Base-by-base conservation (phyloP, 37 sponge, comb jelly and placozoan genomes). In the Sycon ciliatum region DNA sequence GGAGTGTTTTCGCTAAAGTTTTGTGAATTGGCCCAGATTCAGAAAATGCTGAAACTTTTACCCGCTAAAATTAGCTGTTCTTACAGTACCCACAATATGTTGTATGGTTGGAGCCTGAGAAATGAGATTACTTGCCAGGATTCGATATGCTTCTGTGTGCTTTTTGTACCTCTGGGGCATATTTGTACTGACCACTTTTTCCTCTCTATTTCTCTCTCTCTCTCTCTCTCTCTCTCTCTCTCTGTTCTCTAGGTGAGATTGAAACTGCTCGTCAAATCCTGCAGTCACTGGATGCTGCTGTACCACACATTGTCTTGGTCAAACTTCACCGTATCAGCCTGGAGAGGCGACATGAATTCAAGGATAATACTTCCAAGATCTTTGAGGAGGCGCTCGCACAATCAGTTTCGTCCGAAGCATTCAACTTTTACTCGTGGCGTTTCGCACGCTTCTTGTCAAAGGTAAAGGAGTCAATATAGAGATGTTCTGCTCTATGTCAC, bases 201-300 rank as follows among this genome's bases (percentile, higher is more conserved):
- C n/a, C n/a, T n/a, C n/a, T n/a, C n/a, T n/a, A n/a, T n/a, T n/a
- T n/a, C n/a, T n/a, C n/a, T n/a, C n/a, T 55, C 56, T 55, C 56
- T 3, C 56, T 27, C 56, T 1, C 3, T 4, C 4, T 3, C 3
- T 3, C 1, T 26, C 26, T 5, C 1, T 68, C 46, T 32, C 29
- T 4, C 13, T 1, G 3, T 11, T 22, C 27, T 34, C 22, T 61
- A 82, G 86, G 82, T 31, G 61, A 85, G 39, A 30, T 57, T 22
- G 82, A 76, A 13, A 27, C n/a, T 16, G 86, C 82, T 2, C 42
- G 79, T 4, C 52, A 49, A 6, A 71, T 82, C 13, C 75, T 85
- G 40, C 34, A 38, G 36, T 72, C 26, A 2, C 30, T 82, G 3
- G 68, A 74, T 5, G 18, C 35, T 0, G 26, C 18, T 3, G 5